These are phyloP conservation scores for Leptinotarsa juncta DNA, from an alignment of 2,888 invertebrate species.

Conservation along the genomic window DNA sequence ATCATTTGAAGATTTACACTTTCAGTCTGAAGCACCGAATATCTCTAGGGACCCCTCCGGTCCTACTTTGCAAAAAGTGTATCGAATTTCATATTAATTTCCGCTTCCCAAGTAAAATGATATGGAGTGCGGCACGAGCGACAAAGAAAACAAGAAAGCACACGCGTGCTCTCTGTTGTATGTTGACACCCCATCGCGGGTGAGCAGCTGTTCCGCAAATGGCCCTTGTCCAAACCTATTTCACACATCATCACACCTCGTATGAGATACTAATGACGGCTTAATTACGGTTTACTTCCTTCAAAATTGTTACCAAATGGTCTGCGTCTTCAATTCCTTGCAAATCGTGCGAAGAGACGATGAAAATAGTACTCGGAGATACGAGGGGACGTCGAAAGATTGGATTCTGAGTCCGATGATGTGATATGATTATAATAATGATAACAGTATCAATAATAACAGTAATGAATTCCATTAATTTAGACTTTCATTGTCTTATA, in stretches of 20 bases:
- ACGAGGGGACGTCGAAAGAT: not conserved
- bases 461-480: too few relatives aligned
- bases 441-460: too few relatives aligned
- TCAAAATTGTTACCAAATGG: slow-evolving; percentile 6
- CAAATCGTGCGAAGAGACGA: not conserved
- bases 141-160: slow-evolving; percentile 4
- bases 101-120: not conserved
- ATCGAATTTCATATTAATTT: slow-evolving; percentile 10
- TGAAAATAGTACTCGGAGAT: not conserved
- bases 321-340: slow-evolving; percentile 1
- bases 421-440: not conserved
- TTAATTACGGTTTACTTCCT: slow-evolving; percentile 29
- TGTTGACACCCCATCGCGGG: not conserved
- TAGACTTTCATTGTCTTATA: too few relatives aligned
- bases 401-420: not conserved
- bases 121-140: not conserved
- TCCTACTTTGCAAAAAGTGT: not conserved
- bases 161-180: slow-evolving; percentile 3
- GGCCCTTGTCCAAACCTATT: slow-evolving; percentile 63
- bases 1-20: not conserved
- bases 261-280: slow-evolving; percentile 46
- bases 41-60: too few relatives aligned
- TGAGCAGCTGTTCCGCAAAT: slow-evolving; percentile 57
- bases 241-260: slow-evolving; percentile 59
- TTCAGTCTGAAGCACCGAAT: not conserved